Base-by-base conservation (phyloP, 2,888 invertebrate genomes). In the Entomobrya proxima region DNA sequence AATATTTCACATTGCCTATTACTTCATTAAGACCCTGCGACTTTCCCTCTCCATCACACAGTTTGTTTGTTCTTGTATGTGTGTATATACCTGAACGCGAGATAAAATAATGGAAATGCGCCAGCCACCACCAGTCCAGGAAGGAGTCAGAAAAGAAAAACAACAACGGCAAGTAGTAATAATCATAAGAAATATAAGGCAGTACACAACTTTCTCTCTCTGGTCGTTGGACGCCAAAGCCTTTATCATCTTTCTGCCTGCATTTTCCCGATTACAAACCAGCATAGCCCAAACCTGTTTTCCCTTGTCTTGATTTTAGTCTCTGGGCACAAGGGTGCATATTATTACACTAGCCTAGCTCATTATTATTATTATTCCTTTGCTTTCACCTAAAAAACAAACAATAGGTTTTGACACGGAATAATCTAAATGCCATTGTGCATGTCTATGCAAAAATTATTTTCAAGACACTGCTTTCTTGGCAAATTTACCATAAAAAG, bases 51-150 rank as follows among this genome's bases (percentile, higher is more conserved):
- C 47, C n/a, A 4, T 52, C 21, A 52, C 52, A 52, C n/a, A 18
- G 7, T 52, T n/a, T 69, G 44, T 69, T 69, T 69, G 69, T 44
- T 69, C 37, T 69, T 44, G 44, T 69, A 44, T 69, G 44, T 44
- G 15, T 67, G 40, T 32, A 13, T 69, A 27, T 27, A n/a, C 15
- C 61, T 30, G 30, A 61, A 52, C 13, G 3, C 13, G 61, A 44
- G 69, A 27, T 44, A n/a, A n/a, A n/a, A n/a, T n/a, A 69, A 69
- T 69, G 69, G 69, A 40, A 69, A 44, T 69, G 69, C 69, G 44
- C 69, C 69, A 69, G 69, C 40, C 40, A n/a, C 69, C 44, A 44
- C 69, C 69, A 69, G 69, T 24, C 67, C 40, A 37, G 64, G 6
- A 9, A 35, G 35, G 11, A 6, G 24, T 44, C 4, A 40, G 27